Evolutionary conservation across 2,888 invertebrate species (phyloP).

Genomic region (Xiphydria camelus): DNA sequence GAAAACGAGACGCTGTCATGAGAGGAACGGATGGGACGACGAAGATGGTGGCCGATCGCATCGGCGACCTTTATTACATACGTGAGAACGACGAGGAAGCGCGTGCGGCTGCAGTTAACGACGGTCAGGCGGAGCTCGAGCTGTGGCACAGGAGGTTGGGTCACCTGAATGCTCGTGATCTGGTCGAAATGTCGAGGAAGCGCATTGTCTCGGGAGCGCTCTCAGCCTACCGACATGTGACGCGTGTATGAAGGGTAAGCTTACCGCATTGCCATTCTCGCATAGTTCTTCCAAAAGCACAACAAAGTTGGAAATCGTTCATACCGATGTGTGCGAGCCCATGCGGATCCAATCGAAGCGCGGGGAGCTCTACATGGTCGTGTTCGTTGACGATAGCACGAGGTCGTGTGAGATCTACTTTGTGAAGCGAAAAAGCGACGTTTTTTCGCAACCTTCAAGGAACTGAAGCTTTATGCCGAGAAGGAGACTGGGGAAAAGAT

Average conservation of each 20-base stretch:
- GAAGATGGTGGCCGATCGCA: constrained; percentile 11
- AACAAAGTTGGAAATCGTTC: too few species aligned
- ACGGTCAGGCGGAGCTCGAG: not conserved
- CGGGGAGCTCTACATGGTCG: constrained; percentile 36
- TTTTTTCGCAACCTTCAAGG: constrained; percentile 22
- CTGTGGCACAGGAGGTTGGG: constrained; percentile 16
- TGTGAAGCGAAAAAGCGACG: constrained; percentile 35
- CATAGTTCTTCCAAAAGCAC: constrained; percentile 5
- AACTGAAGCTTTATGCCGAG: too few species aligned
- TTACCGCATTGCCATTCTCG: too few species aligned
- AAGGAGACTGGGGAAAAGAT: constrained; percentile 36
- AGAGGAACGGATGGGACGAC: constrained; percentile 4
- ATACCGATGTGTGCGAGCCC: not conserved
- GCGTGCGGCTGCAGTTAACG: not conserved
- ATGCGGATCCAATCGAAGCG: constrained; percentile 31
- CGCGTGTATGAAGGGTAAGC: not conserved
- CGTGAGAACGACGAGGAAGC: not conserved
- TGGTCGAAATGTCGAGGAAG: too few species aligned
- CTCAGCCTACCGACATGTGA: too few species aligned
- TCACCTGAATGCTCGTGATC: constrained; percentile 11
- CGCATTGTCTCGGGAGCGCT: too few species aligned
- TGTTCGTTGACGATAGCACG: constrained; percentile 33
- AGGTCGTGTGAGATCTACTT: constrained; percentile 36
- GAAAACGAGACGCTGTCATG: constrained; percentile 6
- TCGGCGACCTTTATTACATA: constrained; percentile 16